Base-by-base conservation (phyloP, 2,797 vertebrate genomes). In the Arrhamphus sclerolepis region DNA sequence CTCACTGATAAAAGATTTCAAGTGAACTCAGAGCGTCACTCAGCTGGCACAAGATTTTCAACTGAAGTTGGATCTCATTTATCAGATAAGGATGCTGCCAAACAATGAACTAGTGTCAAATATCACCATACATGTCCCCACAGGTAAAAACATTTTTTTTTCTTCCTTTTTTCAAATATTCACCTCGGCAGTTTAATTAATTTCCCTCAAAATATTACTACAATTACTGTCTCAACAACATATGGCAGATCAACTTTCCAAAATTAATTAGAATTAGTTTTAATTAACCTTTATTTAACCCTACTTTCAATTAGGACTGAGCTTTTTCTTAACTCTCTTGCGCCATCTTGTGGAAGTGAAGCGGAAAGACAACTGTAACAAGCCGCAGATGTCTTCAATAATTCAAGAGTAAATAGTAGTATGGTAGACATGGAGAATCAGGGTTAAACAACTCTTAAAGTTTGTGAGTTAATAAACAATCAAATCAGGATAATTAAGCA, bases 281-380 rank as follows among this genome's bases (percentile, higher is more conserved):
- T 38, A 3, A 5, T 14, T 3, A 38, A 38, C 5, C 13, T 8
- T 34, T 34, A 11, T 34, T 34, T 10, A 10, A 10, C 31, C 2
- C 31, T 34, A 34, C 9, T 11, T 34, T 10, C 9, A 11, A 10
- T 34, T 11, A 34, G 9, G 31, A 10, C 9, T 14, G 10, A 21
- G 2, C 4, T 48, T 50, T 43, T 50, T 0, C 47, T 39, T n/a
- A n/a, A 22, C 42, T 74, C 64, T 72, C 26, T 6, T 16, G 0
- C 3, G 53, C 83, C 82, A 78, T 72, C 85, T 75, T 70, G 78
- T 87, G 82, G 81, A 70, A 7, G 1, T 6, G 4, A 46, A 29
- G 16, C 28, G 42, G 38, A 80, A 49, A 28, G 2, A 68, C 18
- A 41, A 8, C 17, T 16, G 7, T 31, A 26, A 17, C 24, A 9